These are phyloP conservation scores for Coenonympha glycerion DNA, from an alignment of 2,888 invertebrate species.

Conservation along the genomic window DNA sequence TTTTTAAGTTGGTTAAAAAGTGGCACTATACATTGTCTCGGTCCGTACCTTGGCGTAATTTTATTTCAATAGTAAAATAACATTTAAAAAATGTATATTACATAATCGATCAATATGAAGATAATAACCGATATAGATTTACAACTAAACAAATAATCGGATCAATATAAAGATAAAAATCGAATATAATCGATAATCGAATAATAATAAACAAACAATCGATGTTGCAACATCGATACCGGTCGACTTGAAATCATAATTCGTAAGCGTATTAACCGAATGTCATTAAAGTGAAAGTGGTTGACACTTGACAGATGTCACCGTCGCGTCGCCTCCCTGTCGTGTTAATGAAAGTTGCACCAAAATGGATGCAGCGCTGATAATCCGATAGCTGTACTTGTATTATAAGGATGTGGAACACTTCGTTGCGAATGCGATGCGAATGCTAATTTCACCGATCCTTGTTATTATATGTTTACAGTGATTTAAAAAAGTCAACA, in stretches of 20 bases:
- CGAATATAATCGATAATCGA: slow-evolving; percentile 7
- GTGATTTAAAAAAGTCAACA: no score
- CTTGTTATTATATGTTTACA: no score
- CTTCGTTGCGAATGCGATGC: background rate
- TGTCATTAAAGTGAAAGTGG: slow-evolving; percentile 28
- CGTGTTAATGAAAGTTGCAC: slow-evolving; percentile 31
- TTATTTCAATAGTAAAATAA: no score
- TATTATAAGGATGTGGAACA: no score
- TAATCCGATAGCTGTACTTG: slow-evolving; percentile 19
- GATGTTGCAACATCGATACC: slow-evolving; percentile 7
- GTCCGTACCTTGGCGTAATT: no score
- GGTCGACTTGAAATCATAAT: no score
- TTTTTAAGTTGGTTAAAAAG: no score
- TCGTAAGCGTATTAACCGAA: slow-evolving; percentile 5
- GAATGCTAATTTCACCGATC: background rate
- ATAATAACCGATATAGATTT: no score
- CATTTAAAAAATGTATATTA: no score
- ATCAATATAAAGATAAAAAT: background rate
- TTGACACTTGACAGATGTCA: slow-evolving; percentile 34
- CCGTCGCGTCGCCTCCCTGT: slow-evolving; percentile 25
- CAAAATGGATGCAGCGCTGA: slow-evolving; percentile 32
- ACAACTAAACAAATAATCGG: background rate
- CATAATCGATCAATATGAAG: no score
- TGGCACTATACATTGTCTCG: no score
- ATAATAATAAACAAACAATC: slow-evolving; percentile 1